Evolutionary conservation across 2,797 vertebrate species (phyloP).

Genomic region (Paramormyrops hopkinsi): DNA sequence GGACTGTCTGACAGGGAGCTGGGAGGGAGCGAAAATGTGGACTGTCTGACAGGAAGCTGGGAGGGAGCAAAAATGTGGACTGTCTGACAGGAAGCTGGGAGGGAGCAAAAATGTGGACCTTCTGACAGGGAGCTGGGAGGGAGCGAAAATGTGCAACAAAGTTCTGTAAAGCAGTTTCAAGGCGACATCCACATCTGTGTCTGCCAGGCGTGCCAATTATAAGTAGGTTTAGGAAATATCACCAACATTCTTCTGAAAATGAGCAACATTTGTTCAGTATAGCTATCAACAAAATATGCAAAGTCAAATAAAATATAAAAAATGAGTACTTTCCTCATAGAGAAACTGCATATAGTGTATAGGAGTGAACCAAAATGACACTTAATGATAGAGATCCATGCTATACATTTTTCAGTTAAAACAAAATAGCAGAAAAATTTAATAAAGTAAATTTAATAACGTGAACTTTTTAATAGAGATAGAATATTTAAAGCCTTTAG

Average conservation of each 20-base stretch:
- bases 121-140: too few species aligned
- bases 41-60: not conserved
- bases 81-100: too few species aligned
- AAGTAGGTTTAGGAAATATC: not conserved
- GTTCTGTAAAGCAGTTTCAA: not conserved
- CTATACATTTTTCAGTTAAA: not conserved
- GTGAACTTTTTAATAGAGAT: not conserved
- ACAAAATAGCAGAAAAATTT: not conserved
- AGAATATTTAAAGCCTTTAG: not conserved
- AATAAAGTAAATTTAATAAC: not conserved
- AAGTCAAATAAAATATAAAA: not conserved
- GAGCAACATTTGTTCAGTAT: not conserved
- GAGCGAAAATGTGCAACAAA: not conserved
- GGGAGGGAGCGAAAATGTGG: not conserved
- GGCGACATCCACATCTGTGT: not conserved
- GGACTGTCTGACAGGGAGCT: not conserved
- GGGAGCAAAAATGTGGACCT: too few species aligned
- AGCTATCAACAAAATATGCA: not conserved
- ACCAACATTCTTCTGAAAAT: not conserved
- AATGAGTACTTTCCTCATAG: not conserved
- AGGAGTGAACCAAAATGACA: not conserved
- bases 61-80: too few species aligned
- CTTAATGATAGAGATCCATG: not conserved
- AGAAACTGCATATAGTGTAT: not conserved
- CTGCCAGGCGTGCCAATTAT: not conserved